A percentile compares a stretch with the other conserved stretches of the same genome.
These are phyloP conservation scores for Aphelenchoides fujianensis DNA, from an alignment of 1,140 invertebrate genomes.

Conservation along the genomic window DNA sequence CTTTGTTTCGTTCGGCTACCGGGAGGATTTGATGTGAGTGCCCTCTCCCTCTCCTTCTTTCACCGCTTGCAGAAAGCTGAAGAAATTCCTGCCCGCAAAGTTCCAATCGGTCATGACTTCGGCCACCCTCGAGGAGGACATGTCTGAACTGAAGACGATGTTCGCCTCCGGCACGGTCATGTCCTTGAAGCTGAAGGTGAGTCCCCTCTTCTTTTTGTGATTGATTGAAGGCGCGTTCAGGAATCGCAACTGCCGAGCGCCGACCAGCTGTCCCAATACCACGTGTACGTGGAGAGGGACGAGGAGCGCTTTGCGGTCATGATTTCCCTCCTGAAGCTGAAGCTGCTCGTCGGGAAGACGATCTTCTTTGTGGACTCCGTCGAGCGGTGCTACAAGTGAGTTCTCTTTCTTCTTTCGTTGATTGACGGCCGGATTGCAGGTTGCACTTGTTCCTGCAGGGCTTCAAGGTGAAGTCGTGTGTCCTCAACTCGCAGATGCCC, in stretches of 20 bases:
- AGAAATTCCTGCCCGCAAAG: constrained; percentile 70
- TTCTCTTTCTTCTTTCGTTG: constrained; percentile 27
- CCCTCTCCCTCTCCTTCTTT: constrained; percentile 63
- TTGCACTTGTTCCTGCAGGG: constrained; percentile 92
- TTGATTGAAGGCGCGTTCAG: constrained; percentile 91
- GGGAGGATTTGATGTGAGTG: constrained; percentile 83
- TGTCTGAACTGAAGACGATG: constrained; percentile 82
- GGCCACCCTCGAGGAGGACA: constrained; percentile 90
- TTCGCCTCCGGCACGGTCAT: constrained; percentile 84
- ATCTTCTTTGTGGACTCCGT: constrained; percentile 96
- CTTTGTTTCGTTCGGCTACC: constrained; percentile 94
- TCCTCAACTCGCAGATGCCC: constrained; percentile 93
- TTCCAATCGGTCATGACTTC: constrained; percentile 90
- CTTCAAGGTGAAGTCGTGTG: constrained; percentile 86
- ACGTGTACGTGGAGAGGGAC: constrained; percentile 77
- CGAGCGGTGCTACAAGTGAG: constrained; percentile 79
- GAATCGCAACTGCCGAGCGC: constrained; percentile 85
- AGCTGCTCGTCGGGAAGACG: constrained; percentile 85
- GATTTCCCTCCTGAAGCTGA: constrained; percentile 87
- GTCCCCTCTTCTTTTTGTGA: constrained; percentile 65
- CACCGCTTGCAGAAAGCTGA: constrained; percentile 46
- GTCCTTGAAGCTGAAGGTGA: constrained; percentile 57
- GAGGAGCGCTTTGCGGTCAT: constrained; percentile 87
- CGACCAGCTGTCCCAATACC: constrained; percentile 71
- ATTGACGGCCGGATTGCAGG: no score